Evolutionary conservation across 2,888 invertebrate genomes (phyloP).

Genomic region (Steinernema hermaphroditum): DNA sequence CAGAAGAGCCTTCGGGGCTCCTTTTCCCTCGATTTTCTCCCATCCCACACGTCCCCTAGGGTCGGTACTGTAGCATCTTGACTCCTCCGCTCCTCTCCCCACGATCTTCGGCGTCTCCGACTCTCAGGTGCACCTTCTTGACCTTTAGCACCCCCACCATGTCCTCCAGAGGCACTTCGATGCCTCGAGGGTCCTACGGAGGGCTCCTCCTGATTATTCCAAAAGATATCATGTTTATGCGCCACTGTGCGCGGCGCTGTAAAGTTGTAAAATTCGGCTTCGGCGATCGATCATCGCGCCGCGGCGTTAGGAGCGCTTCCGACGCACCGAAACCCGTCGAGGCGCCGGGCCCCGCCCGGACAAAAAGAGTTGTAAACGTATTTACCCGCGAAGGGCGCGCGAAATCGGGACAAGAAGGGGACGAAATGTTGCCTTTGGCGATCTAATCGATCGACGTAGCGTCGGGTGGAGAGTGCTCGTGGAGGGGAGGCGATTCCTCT

Average conservation of each 20-base stretch:
- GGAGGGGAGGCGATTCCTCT: neutral
- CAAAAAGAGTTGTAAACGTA: neutral
- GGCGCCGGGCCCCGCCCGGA: neutral
- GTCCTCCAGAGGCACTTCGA: neutral
- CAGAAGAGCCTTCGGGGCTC: neutral
- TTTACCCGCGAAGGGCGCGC: slow-evolving; percentile 16
- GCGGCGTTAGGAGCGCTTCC: slow-evolving; percentile 9
- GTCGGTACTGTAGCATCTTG: neutral
- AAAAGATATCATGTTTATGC: neutral
- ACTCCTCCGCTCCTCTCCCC: neutral
- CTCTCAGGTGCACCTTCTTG: neutral
- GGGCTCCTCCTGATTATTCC: neutral
- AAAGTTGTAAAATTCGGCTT: neutral
- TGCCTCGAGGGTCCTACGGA: too few species aligned
- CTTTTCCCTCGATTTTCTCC: neutral
- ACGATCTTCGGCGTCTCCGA: neutral
- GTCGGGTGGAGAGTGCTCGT: neutral
- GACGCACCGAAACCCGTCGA: slow-evolving; percentile 8
- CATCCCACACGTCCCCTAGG: neutral
- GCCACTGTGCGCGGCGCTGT: slow-evolving; percentile 1
- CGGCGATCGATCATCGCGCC: slow-evolving; percentile 2
- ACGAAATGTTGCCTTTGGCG: neutral
- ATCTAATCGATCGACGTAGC: neutral
- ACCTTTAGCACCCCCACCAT: neutral
- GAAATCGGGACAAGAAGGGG: neutral